Evolutionary conservation across 2,888 invertebrate species (phyloP), one percentile per base, ranked within the genome.

Genomic region (Pegoplata infirma): DNA sequence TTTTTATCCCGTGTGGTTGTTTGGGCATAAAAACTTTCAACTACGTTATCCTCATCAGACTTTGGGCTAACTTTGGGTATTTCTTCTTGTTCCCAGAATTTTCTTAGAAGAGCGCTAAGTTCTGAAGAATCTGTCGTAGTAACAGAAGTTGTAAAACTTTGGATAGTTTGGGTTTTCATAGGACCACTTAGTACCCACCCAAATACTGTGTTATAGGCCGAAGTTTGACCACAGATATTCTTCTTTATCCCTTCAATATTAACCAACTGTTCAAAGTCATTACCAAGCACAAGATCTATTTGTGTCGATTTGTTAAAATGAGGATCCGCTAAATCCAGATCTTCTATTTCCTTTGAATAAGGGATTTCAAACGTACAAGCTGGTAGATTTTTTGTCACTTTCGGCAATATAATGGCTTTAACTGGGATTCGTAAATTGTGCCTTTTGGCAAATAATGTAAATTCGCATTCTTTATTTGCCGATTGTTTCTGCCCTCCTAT

Each of bases 51-150:
- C 16, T 73, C 66, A 7, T 21, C 40, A n/a, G n/a, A n/a, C n/a
- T n/a, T n/a, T n/a, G n/a, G n/a, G n/a, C n/a, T n/a, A 10, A 46
- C 16, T 12, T 8, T 12, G 1, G 23, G 47, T 5, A 58, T 7
- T 56, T 73, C 56, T 49, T 56, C 72, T 36, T 61, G 61, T 53
- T 64, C 64, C 73, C 64, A 73, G 40, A 73, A 66, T 12, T 66
- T 32, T 21, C 21, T 64, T 19, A 73, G 23, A 0, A 58, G n/a
- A 3, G 16, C 16, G 19, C 46, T 53, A 3, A 66, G 46, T 3
- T 63, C 28, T 5, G 40, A 40, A 7, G n/a, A 10, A 3, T 19
- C 14, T 3, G 23, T 6, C 2, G 21, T 5, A 7, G 17, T 10
- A 10, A 16, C 28, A 32, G 28, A 17, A 0, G 46, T 12, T 3